Percentiles rank a stretch among this genome's conserved stretches.
phyloP scores from a whole-genome alignment of 1,140 invertebrate genomes.

The Drosophila albomicans region DNA sequence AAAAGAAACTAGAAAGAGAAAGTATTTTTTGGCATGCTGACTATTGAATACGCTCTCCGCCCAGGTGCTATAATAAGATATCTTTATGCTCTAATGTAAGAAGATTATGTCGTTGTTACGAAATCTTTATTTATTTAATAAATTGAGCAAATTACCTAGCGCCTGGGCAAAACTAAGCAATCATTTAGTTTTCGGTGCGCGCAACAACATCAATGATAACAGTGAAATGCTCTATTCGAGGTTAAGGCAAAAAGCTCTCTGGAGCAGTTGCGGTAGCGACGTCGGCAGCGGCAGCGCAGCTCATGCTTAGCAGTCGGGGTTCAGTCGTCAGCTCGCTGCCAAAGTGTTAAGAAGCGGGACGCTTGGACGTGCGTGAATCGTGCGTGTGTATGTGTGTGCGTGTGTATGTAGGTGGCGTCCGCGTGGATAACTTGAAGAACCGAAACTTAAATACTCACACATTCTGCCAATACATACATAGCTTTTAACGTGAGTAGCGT shows the following conservation, averaged over 20 bases:
- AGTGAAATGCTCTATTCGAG: not conserved
- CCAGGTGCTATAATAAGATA: not conserved
- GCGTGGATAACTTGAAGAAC: conserved; percentile 45
- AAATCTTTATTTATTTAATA: not conserved
- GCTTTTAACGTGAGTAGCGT: not conserved
- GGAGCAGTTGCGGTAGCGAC: conserved; percentile 50
- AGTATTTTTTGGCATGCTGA: not conserved
- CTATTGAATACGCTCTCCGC: conserved; percentile 5
- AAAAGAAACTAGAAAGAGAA: conserved; percentile 26
- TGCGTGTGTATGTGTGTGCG: conserved; percentile 28
- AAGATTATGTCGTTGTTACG: not conserved
- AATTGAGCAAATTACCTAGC: not conserved
- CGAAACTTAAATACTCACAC: conserved; percentile 18
- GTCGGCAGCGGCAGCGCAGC: conserved; percentile 3
- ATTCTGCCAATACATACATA: conserved; percentile 17
- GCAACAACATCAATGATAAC: not conserved
- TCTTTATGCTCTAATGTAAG: too few relatives aligned
- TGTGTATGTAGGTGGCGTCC: conserved; percentile 18
- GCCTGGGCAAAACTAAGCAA: too few relatives aligned
- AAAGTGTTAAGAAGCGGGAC: conserved; percentile 62
- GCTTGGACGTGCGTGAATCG: conserved; percentile 30
- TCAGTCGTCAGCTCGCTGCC: conserved; percentile 70
- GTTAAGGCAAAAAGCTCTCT: conserved; percentile 57
- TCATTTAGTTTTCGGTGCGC: not conserved
- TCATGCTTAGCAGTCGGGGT: conserved; percentile 11